Percentiles rank a stretch among this genome's conserved stretches.
phyloP scores from a whole-genome alignment of 2,113 vertebrate genomes.

The Natator depressus region DNA sequence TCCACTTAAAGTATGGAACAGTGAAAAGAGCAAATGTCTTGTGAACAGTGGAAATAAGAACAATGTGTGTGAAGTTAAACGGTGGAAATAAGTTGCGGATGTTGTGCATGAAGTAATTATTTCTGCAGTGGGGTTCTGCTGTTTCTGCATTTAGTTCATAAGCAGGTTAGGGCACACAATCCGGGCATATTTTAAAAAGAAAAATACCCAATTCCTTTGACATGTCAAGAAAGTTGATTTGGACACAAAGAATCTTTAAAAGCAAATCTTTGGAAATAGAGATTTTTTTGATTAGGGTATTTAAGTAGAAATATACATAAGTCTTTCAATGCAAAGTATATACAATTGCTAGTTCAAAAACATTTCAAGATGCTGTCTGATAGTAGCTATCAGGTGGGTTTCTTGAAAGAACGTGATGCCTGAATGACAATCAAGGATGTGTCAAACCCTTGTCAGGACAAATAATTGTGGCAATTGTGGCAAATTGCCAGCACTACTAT shows the following conservation, averaged over 20 bases:
- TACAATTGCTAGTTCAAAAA: slow-evolving; percentile 8
- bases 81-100: slow-evolving; percentile 72
- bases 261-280: neutral
- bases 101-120: slow-evolving; percentile 67
- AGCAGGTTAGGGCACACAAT: slow-evolving; percentile 55
- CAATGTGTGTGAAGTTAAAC: slow-evolving; percentile 79
- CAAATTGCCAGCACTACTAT: too few relatives aligned
- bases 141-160: slow-evolving; percentile 67
- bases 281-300: neutral
- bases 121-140: slow-evolving; percentile 61
- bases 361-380: neutral
- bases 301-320: neutral
- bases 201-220: slow-evolving; percentile 44
- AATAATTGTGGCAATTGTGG: slow-evolving; percentile 3
- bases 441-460: slow-evolving; percentile 25
- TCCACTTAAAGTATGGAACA: slow-evolving; percentile 70
- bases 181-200: slow-evolving; percentile 57
- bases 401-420: slow-evolving; percentile 34
- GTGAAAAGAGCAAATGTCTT: slow-evolving; percentile 80
- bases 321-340: neutral
- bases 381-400: slow-evolving; percentile 1
- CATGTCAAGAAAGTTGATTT: slow-evolving; percentile 34
- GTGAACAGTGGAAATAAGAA: slow-evolving; percentile 81
- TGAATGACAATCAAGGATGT: slow-evolving; percentile 34
- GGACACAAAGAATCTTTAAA: slow-evolving; percentile 20